These are phyloP conservation scores for Trididemnum nubilum DNA, from an alignment of 23 tunicate genomes.

Conservation along the genomic window DNA sequence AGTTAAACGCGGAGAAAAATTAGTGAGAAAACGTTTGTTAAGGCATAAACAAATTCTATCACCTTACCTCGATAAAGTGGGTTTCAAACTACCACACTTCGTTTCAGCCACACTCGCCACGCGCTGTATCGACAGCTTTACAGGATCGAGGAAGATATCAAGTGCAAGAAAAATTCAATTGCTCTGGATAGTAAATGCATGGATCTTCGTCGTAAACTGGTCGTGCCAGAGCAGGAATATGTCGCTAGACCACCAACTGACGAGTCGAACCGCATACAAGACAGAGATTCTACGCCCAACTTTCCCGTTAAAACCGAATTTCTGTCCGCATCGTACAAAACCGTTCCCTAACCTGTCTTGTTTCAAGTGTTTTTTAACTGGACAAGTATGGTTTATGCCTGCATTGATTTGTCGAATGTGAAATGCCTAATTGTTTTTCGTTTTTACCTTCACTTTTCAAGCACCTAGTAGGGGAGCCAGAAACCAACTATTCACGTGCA, in stretches of 20 bases:
- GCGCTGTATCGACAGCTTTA: constrained; percentile 36
- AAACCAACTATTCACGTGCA: no score
- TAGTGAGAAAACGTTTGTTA: no score
- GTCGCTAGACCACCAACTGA: constrained; percentile 41
- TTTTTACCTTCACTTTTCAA: no score
- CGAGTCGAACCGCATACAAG: constrained; percentile 16
- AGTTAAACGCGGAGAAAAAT: no score
- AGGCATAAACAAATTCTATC: no score
- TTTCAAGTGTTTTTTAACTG: neutral
- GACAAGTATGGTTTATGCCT: no score
- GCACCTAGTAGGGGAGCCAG: no score
- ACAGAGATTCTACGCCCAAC: constrained; percentile 10
- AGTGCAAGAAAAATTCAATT: constrained; percentile 44
- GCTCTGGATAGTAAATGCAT: constrained; percentile 53
- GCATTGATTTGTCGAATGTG: no score
- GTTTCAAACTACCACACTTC: no score
- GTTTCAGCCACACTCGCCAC: constrained; percentile 60
- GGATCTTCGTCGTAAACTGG: constrained; percentile 53
- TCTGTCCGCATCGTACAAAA: neutral
- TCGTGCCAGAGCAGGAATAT: constrained; percentile 49
- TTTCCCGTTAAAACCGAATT: neutral
- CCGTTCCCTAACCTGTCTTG: neutral
- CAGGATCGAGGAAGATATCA: constrained; percentile 59
- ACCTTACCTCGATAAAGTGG: no score
- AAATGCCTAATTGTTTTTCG: no score